Percentiles rank a stretch among this genome's conserved stretches.
Evolutionary conservation across 2,888 invertebrate genomes (phyloP).

Genomic region (Furcula furcula): DNA sequence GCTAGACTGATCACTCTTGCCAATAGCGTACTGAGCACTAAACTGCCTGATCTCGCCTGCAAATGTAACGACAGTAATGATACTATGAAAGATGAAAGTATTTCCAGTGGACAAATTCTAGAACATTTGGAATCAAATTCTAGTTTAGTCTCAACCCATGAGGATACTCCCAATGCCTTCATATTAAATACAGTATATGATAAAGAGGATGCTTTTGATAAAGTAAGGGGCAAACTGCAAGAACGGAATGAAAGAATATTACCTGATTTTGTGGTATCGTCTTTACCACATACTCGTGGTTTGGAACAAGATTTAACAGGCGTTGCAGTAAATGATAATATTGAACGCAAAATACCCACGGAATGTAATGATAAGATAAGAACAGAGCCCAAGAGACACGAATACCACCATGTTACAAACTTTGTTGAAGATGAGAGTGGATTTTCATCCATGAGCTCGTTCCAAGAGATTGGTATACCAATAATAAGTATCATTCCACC

Average conservation of each 20-base stretch:
- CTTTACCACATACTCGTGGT: constrained; percentile 42
- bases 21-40: constrained; percentile 71
- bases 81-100: constrained; percentile 25
- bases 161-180: constrained; percentile 42
- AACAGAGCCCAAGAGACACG: constrained; percentile 45
- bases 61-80: constrained; percentile 40
- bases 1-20: constrained; percentile 73
- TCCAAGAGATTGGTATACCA: constrained; percentile 90
- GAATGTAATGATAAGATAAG: constrained; percentile 13
- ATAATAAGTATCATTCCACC: constrained; percentile 76
- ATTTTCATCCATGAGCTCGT: constrained; percentile 92
- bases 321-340: constrained; percentile 42
- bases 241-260: constrained; percentile 40
- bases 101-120: constrained; percentile 8
- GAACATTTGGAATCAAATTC: constrained; percentile 34
- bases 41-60: constrained; percentile 67
- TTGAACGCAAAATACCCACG: constrained; percentile 25
- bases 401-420: constrained; percentile 55
- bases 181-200: constrained; percentile 42
- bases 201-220: constrained; percentile 37
- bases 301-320: constrained; percentile 48
- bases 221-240: constrained; percentile 36
- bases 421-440: constrained; percentile 90
- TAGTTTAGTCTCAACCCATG: constrained; percentile 43
- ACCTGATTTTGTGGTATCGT: constrained; percentile 42